A percentile compares a stretch with the other conserved stretches of the same genome.
Evolutionary conservation across 2,113 vertebrate genomes (phyloP).

Genomic region (Poeciliopsis occidentalis): DNA sequence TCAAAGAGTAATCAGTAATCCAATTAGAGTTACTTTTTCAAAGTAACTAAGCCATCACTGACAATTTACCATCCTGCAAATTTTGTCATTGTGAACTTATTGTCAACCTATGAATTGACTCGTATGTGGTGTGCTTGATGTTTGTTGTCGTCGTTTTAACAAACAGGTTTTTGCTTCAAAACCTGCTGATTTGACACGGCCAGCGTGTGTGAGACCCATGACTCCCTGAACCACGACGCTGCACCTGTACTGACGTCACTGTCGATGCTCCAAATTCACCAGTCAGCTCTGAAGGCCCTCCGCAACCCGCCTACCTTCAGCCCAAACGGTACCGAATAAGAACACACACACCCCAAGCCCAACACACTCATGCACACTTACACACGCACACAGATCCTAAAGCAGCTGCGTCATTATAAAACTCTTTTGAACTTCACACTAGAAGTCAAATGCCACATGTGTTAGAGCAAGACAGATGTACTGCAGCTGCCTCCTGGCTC

Average conservation of each 20-base stretch:
- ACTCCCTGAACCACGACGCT: background rate
- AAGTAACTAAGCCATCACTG: too few relatives aligned
- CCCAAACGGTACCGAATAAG: too few relatives aligned
- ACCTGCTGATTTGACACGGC: background rate
- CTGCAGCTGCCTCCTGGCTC: conserved; percentile 78
- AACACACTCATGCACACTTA: too few relatives aligned
- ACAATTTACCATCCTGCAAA: too few relatives aligned
- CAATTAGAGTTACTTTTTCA: too few relatives aligned
- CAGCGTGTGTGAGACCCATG: background rate
- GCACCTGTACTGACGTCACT: conserved; percentile 43
- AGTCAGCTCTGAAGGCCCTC: conserved; percentile 55
- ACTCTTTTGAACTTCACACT: conserved; percentile 83
- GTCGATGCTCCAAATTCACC: conserved; percentile 36
- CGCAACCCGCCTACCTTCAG: background rate
- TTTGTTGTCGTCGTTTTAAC: background rate
- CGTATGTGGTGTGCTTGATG: too few relatives aligned
- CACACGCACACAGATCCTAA: too few relatives aligned
- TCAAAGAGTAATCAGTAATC: too few relatives aligned
- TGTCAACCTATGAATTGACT: background rate
- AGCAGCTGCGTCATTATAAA: too few relatives aligned
- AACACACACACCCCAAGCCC: too few relatives aligned
- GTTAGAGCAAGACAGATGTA: conserved; percentile 82
- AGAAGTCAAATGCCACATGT: conserved; percentile 83
- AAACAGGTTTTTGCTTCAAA: too few relatives aligned
- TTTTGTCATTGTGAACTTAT: too few relatives aligned